phyloP scores from a whole-genome alignment of 2,888 invertebrate species.

The Hyalella azteca region DNA sequence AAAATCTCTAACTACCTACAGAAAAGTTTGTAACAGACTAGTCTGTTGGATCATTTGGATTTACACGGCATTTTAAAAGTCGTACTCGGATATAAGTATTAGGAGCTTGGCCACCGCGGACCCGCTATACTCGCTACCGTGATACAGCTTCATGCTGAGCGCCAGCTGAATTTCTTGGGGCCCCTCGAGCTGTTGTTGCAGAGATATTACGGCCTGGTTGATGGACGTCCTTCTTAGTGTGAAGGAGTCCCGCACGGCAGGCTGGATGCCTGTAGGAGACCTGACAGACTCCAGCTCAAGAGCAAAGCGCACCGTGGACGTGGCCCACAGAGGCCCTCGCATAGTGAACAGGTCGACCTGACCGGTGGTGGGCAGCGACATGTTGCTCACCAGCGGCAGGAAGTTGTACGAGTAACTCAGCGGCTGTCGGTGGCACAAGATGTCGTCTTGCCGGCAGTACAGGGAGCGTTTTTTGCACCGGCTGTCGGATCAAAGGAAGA shows the following conservation, averaged over 20 bases:
- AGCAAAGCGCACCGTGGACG: constrained; percentile 76
- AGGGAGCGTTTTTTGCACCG: constrained; percentile 78
- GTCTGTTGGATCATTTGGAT: too few species aligned
- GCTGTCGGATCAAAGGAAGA: too few species aligned
- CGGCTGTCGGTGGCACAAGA: constrained; percentile 78
- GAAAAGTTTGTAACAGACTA: too few species aligned
- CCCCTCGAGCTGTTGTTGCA: constrained; percentile 77
- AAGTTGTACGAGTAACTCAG: constrained; percentile 91
- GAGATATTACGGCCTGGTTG: constrained; percentile 77
- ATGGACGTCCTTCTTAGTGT: constrained; percentile 60
- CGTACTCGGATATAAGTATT: constrained; percentile 83
- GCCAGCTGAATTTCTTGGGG: constrained; percentile 91
- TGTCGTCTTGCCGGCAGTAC: constrained; percentile 75
- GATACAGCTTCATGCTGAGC: constrained; percentile 83
- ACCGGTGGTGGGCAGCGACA: constrained; percentile 72
- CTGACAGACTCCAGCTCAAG: constrained; percentile 70
- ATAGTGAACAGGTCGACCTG: constrained; percentile 84
- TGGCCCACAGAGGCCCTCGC: constrained; percentile 77
- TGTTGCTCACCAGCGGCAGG: constrained; percentile 86
- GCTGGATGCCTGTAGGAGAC: constrained; percentile 68
- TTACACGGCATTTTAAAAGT: constrained; percentile 68
- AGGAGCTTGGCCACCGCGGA: constrained; percentile 84
- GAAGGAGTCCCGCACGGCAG: constrained; percentile 52
- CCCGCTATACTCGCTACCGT: constrained; percentile 75
- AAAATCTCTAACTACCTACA: too few species aligned